Conservation (phyloP, 2,113 vertebrate species). For the Malurus alboscapulatus region DNA sequence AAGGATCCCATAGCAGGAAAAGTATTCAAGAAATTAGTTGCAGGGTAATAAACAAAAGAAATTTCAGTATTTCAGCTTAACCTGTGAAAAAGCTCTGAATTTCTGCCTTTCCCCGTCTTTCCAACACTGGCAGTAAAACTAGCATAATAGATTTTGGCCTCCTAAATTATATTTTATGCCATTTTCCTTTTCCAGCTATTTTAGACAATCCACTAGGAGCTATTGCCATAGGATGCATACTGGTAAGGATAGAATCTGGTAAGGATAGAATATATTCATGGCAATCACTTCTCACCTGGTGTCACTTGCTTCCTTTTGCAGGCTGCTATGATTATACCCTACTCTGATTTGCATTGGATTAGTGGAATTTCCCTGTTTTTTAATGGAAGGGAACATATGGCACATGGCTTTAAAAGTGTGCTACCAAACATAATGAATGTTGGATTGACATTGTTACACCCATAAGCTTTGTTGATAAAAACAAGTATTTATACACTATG, state of each 20-base stretch:
- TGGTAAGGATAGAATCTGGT: not conserved
- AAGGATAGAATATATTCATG: not conserved
- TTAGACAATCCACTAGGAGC: not conserved
- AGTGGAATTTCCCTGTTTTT: constrained; percentile 24
- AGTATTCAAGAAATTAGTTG: not conserved
- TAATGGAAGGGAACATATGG: constrained; percentile 46
- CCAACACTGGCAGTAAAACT: not conserved
- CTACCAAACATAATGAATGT: constrained; percentile 26
- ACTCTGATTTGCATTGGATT: constrained; percentile 16
- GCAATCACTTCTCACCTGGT: not conserved
- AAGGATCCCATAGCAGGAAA: not conserved
- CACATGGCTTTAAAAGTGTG: not conserved
- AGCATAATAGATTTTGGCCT: not conserved
- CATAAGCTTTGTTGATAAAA: constrained; percentile 55
- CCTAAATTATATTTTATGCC: not conserved
- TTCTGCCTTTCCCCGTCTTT: not conserved
- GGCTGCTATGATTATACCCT: not conserved
- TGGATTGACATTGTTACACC: constrained; percentile 51
- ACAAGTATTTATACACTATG: constrained; percentile 48
- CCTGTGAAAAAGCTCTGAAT: not conserved
- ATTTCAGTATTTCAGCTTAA: not conserved
- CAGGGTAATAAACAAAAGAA: not conserved
- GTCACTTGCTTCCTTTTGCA: not conserved
- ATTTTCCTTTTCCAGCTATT: not conserved
- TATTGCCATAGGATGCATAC: not conserved